phyloP scores from a whole-genome alignment of 2,888 invertebrate genomes.

The Drosophila picticornis region DNA sequence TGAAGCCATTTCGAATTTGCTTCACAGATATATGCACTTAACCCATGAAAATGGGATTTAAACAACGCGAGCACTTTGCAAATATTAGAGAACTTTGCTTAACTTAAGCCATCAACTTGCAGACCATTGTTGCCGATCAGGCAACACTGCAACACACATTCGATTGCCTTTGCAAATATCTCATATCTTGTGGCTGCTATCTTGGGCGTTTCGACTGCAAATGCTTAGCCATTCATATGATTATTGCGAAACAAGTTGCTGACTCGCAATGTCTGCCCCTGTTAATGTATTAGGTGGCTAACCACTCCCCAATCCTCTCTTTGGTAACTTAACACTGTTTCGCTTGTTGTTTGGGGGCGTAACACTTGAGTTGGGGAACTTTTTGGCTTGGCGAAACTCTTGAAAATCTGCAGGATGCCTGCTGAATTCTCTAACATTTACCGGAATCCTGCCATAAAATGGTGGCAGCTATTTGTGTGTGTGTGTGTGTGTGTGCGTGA shows the following conservation, averaged over 20 bases:
- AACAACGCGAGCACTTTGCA: conserved; percentile 2
- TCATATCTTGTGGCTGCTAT: conserved; percentile 15
- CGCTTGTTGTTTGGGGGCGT: conserved; percentile 44
- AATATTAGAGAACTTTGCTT: background rate
- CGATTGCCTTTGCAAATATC: conserved; percentile 25
- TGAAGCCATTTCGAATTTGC: background rate
- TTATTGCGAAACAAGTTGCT: conserved; percentile 59
- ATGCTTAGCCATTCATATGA: conserved; percentile 59
- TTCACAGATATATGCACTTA: background rate
- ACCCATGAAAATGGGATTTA: background rate
- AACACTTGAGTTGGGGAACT: conserved; percentile 64
- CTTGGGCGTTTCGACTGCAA: conserved; percentile 32
- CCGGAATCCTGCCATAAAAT: conserved; percentile 72
- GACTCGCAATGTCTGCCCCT: conserved; percentile 9
- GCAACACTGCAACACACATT: conserved; percentile 20
- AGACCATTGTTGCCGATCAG: background rate
- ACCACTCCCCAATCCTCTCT: background rate
- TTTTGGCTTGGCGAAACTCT: conserved; percentile 61
- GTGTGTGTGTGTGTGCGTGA: conserved; percentile 37
- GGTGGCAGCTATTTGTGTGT: conserved; percentile 47
- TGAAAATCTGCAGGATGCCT: conserved; percentile 66
- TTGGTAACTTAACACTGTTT: conserved; percentile 67
- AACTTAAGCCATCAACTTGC: background rate
- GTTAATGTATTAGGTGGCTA: conserved; percentile 21
- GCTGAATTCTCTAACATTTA: conserved; percentile 29